Evolutionary conservation across 2,888 invertebrate genomes (phyloP).

Genomic region (Lochmaea crataegi): DNA sequence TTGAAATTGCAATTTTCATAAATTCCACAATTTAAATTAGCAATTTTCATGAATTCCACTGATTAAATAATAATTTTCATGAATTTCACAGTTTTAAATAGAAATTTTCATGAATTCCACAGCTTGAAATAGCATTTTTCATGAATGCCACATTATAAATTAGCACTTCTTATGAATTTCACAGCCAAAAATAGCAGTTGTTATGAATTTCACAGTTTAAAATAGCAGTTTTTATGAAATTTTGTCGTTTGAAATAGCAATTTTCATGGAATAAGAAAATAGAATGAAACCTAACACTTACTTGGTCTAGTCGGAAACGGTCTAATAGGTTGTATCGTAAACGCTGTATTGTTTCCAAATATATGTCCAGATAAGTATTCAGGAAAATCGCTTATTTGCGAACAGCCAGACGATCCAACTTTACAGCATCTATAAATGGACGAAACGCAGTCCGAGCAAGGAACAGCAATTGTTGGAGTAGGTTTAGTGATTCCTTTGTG

Average conservation of each 20-base stretch:
- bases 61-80: no score
- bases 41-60: no score
- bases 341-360: constrained; percentile 46
- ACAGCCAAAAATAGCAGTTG: no score
- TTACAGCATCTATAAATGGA: constrained; percentile 74
- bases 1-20: no score
- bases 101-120: no score
- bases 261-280: not conserved
- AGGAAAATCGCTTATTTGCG: constrained; percentile 39
- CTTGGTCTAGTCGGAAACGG: constrained; percentile 63
- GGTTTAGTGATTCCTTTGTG: constrained; percentile 50
- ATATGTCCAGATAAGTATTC: constrained; percentile 39
- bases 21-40: no score
- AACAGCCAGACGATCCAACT: constrained; percentile 50
- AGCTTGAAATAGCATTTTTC: no score
- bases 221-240: not conserved
- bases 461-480: constrained; percentile 62
- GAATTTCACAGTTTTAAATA: no score
- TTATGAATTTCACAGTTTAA: no score
- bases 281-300: constrained; percentile 33
- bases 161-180: no score
- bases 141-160: no score
- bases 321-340: constrained; percentile 61
- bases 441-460: constrained; percentile 75
- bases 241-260: not conserved